phyloP scores from a whole-genome alignment of 2,797 vertebrate species.

The Borostomias antarcticus region DNA sequence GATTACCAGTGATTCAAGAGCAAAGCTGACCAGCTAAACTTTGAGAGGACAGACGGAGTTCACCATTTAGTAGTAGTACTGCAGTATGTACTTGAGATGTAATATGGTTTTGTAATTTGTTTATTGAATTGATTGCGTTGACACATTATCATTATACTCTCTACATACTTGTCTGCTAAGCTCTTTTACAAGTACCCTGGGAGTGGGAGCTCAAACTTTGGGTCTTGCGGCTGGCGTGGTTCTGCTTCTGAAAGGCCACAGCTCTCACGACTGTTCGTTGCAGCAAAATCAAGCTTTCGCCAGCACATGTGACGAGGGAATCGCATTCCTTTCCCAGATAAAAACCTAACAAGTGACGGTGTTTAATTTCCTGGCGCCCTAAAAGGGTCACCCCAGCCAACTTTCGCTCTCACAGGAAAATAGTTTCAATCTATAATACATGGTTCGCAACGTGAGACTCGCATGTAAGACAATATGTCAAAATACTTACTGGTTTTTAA shows the following conservation, averaged over 20 bases:
- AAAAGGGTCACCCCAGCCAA: neutral
- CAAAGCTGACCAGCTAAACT: no score
- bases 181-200: conserved; percentile 15
- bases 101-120: no score
- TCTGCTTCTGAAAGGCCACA: conserved; percentile 19
- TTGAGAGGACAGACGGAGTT: no score
- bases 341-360: conserved; percentile 19
- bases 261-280: conserved; percentile 26
- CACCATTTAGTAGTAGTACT: no score
- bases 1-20: no score
- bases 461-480: neutral
- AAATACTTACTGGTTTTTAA: neutral
- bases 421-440: neutral
- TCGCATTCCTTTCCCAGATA: conserved; percentile 6
- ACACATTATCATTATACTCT: neutral
- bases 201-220: conserved; percentile 24
- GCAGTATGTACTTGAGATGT: no score
- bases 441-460: neutral
- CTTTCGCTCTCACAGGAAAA: neutral
- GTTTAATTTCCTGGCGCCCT: conserved; percentile 39
- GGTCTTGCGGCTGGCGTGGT: no score
- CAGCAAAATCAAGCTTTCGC: conserved; percentile 16
- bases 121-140: no score
- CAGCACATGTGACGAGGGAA: neutral
- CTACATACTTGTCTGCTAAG: neutral